phyloP scores from a whole-genome alignment of 2,888 invertebrate species.

The Oithona nana region DNA sequence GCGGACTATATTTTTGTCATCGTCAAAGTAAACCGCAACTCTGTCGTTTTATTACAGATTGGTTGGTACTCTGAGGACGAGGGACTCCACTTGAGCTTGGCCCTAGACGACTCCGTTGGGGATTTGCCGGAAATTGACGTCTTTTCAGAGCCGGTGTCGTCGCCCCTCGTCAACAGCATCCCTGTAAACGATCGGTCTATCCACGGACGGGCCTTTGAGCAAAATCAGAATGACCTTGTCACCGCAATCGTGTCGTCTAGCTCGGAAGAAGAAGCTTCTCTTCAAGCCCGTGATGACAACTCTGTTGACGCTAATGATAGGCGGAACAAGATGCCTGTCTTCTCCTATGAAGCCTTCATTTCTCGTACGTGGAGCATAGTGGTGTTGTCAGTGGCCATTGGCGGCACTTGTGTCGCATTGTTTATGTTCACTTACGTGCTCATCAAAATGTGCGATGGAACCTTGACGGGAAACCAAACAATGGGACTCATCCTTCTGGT shows the following conservation, averaged over 20 bases:
- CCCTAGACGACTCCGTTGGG: no score
- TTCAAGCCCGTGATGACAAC: no score
- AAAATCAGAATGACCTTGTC: not conserved
- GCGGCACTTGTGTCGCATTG: conserved; percentile 25
- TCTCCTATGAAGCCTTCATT: conserved; percentile 19
- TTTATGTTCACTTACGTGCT: conserved; percentile 27
- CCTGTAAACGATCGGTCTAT: conserved; percentile 5
- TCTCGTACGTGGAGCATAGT: conserved; percentile 25
- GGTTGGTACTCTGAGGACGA: conserved; percentile 26
- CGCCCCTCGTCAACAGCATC: not conserved
- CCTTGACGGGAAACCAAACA: conserved; percentile 23
- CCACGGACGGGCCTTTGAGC: not conserved
- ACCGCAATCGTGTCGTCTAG: no score
- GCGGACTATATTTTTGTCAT: not conserved
- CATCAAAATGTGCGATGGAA: conserved; percentile 26
- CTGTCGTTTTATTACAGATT: conserved; percentile 22
- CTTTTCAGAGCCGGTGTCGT: not conserved
- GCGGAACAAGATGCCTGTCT: no score
- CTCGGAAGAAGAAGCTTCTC: no score
- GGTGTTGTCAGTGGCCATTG: conserved; percentile 24
- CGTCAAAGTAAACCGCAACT: not conserved
- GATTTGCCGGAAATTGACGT: conserved; percentile 20
- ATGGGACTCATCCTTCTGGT: conserved; percentile 26
- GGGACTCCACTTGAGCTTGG: conserved; percentile 22
- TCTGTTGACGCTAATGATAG: no score